Conservation (phyloP, 2,888 invertebrate species). For the Scaptomyza cyrtandrae region DNA sequence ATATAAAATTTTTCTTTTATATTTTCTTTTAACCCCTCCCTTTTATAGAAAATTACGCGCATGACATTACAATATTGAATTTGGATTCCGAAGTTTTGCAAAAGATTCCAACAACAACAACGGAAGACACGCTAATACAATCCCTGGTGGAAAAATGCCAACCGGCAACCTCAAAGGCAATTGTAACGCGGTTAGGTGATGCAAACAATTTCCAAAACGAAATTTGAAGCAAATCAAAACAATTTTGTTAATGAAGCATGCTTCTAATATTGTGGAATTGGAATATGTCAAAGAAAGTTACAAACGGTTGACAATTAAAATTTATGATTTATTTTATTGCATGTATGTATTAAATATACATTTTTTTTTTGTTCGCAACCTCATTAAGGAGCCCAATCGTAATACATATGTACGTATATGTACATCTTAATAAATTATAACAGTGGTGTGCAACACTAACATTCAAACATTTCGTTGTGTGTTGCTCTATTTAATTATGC, state of each 20-base stretch:
- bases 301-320: slow-evolving; percentile 11
- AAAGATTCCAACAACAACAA: not conserved
- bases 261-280: not conserved
- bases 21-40: not conserved
- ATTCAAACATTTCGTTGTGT: too few relatives aligned
- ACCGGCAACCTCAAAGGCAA: not conserved
- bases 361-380: slow-evolving; percentile 4
- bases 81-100: slow-evolving; percentile 6
- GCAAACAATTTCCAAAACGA: slow-evolving; percentile 13
- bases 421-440: too few relatives aligned
- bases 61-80: slow-evolving; percentile 10
- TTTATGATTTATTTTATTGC: slow-evolving; percentile 24
- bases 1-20: not conserved
- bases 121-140: slow-evolving; percentile 18
- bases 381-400: not conserved
- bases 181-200: not conserved
- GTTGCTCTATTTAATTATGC: too few relatives aligned
- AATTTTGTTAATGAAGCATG: not conserved
- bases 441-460: too few relatives aligned
- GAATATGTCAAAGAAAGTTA: slow-evolving; percentile 13
- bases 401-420: not conserved
- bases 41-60: not conserved
- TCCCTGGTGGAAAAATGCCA: slow-evolving; percentile 10
- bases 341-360: slow-evolving; percentile 4
- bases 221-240: slow-evolving; percentile 16